Base-by-base conservation (phyloP, 2,797 vertebrate genomes). In the Steatocranus sp. region DNA sequence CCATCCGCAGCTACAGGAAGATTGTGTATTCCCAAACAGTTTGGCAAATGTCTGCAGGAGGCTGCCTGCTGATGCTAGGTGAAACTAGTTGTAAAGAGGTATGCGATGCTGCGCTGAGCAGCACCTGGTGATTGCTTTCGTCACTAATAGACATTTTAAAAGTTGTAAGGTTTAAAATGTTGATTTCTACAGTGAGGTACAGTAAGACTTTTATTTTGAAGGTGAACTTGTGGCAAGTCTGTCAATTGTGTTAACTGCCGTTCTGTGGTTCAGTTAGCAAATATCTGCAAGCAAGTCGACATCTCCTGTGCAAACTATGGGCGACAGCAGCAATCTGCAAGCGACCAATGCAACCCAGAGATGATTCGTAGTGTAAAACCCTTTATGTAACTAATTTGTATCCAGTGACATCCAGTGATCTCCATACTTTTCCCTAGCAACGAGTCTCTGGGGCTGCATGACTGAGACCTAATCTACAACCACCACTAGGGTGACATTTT, bases 311-410 rank as follows among this genome's bases (percentile, higher is more conserved):
- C 34, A 63, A 36, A 63, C 0, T 38, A 63, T 14, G 34, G 58
- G 58, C 1, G n/a, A 63, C 58, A 14, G 34, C n/a, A 36, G n/a
- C 34, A 63, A 63, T 63, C 58, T 63, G 11, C n/a, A 63, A 38
- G 34, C 0, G 7, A 63, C 58, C 58, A 63, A 1, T 0, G 11
- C 2, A 63, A 9, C 18, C n/a, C 32, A 36, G n/a, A 63, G 34
- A 20, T 4, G n/a, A 36, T 23, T 63, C 2, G 2, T 38, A 12
- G 32, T 38, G 32, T 36, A 38, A 36, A 36, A 63, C 34, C 58
- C 11, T 63, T 63, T 0, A 36, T 63, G 58, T 20, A 7, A 63
- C 58, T 14, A 36, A 63, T 63, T 23, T 61, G 11, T 20, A 63
- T 36, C 32, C 18, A 63, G 18, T 36, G 18, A 63, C 18, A 36